phyloP scores from a whole-genome alignment of 2,888 invertebrate genomes.

The Mamestra brassicae region DNA sequence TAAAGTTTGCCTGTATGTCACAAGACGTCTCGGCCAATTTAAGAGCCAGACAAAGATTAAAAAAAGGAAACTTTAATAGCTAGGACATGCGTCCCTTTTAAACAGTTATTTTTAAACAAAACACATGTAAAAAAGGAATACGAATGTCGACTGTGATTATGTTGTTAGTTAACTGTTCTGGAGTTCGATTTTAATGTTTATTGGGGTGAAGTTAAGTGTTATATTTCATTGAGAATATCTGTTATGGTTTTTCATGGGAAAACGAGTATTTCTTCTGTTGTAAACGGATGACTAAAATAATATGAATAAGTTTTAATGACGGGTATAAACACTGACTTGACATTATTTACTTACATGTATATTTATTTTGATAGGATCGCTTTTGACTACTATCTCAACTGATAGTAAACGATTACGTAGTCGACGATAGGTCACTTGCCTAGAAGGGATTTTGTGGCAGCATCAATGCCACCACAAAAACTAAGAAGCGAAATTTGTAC shows the following conservation, averaged over 20 bases:
- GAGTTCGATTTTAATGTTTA: slow-evolving; percentile 59
- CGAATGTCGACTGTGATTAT: slow-evolving; percentile 61
- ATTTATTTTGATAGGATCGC: too few species aligned
- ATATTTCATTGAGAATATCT: slow-evolving; percentile 33
- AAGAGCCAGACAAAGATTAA: slow-evolving; percentile 75
- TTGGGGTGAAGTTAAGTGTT: slow-evolving; percentile 12
- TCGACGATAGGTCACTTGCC: not conserved
- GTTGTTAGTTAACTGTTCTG: slow-evolving; percentile 41
- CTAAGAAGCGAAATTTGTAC: too few species aligned
- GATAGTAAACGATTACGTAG: not conserved
- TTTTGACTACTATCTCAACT: too few species aligned
- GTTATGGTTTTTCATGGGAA: slow-evolving; percentile 60
- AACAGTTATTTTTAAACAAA: slow-evolving; percentile 79
- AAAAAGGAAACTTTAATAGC: slow-evolving; percentile 77
- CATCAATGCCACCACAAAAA: too few species aligned
- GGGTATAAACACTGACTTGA: not conserved
- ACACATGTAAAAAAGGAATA: slow-evolving; percentile 68
- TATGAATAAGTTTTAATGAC: not conserved
- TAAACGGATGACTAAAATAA: slow-evolving; percentile 4
- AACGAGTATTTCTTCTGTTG: not conserved
- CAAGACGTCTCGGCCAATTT: slow-evolving; percentile 84
- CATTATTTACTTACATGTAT: too few species aligned
- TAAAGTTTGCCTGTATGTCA: slow-evolving; percentile 66
- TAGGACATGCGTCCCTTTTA: slow-evolving; percentile 69
- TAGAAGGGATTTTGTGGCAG: not conserved